Percentiles rank a stretch among this genome's conserved stretches.
These are phyloP conservation scores for Lamprotornis superbus DNA, from an alignment of 2,113 vertebrate genomes.

Conservation along the genomic window DNA sequence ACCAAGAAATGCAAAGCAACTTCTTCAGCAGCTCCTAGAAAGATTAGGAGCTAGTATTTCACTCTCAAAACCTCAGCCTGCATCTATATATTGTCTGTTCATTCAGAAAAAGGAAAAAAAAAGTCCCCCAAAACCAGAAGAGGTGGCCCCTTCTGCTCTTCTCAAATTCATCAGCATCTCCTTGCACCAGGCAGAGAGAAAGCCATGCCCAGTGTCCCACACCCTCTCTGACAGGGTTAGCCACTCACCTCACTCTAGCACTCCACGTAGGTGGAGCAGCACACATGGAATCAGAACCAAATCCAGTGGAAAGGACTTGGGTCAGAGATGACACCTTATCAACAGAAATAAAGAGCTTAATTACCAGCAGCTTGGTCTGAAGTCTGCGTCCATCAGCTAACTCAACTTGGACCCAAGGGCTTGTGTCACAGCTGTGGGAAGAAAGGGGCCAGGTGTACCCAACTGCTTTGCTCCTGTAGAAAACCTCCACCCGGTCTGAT, in stretches of 20 bases:
- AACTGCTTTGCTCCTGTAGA: slow-evolving; percentile 88
- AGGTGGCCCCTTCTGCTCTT: not conserved
- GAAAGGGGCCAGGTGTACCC: slow-evolving; percentile 86
- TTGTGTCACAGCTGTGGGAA: slow-evolving; percentile 72
- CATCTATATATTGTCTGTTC: not conserved
- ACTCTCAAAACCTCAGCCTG: not conserved
- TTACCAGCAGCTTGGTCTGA: slow-evolving; percentile 92
- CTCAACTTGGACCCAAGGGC: slow-evolving; percentile 91
- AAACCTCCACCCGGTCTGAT: slow-evolving; percentile 86
- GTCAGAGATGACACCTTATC: slow-evolving; percentile 6
- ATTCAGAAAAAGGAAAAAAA: not conserved
- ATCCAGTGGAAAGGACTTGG: slow-evolving; percentile 37
- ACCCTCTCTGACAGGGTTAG: not conserved
- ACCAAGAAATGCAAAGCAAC: not conserved
- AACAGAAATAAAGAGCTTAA: slow-evolving; percentile 66
- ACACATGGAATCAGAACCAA: slow-evolving; percentile 34
- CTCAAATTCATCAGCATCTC: not conserved
- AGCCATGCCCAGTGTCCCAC: accelerated
- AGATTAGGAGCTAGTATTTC: not conserved
- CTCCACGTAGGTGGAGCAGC: not conserved
- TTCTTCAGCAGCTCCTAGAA: not conserved
- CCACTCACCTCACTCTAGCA: slow-evolving; percentile 8
- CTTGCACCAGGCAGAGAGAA: not conserved
- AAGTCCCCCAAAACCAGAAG: not conserved
- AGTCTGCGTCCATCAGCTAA: slow-evolving; percentile 88